A percentile compares a stretch with the other conserved stretches of the same genome.
Conservation (phyloP, 2,797 vertebrate genomes). For the Erpetoichthys calabaricus region DNA sequence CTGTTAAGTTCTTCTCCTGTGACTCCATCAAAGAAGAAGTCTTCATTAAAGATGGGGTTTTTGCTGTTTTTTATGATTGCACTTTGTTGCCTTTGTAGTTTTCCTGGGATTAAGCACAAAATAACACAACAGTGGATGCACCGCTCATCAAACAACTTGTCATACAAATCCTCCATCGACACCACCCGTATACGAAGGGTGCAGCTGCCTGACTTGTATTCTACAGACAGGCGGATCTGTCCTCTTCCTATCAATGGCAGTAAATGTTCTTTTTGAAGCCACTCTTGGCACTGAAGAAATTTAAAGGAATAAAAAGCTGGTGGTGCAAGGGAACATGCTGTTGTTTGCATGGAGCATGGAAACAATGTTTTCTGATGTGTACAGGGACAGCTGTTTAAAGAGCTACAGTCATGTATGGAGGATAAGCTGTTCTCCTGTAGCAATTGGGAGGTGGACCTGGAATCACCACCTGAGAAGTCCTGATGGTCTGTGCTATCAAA, state of each 20-base stretch:
- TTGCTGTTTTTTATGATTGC: constrained; percentile 37
- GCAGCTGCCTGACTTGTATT: constrained; percentile 21
- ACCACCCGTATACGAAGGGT: constrained; percentile 37
- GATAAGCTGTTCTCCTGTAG: constrained; percentile 15
- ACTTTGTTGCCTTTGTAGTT: constrained; percentile 41
- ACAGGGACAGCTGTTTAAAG: constrained; percentile 13
- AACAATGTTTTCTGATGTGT: constrained; percentile 2
- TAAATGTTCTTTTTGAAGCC: constrained; percentile 32
- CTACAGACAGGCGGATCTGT: constrained; percentile 30
- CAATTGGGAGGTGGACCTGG: background rate
- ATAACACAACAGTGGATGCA: constrained; percentile 34
- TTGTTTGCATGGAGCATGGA: constrained; percentile 6
- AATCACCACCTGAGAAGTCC: background rate
- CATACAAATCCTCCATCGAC: constrained; percentile 36
- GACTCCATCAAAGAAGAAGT: constrained; percentile 48
- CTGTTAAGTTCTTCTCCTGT: constrained; percentile 25
- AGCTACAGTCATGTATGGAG: constrained; percentile 17
- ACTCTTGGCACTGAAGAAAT: constrained; percentile 34
- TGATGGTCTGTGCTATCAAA: constrained; percentile 10
- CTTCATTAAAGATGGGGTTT: constrained; percentile 43
- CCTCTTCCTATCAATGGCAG: constrained; percentile 34
- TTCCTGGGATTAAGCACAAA: constrained; percentile 41
- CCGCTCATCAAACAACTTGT: constrained; percentile 16
- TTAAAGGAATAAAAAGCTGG: constrained; percentile 32
- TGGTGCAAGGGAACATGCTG: constrained; percentile 23